Conservation (phyloP, 2,113 vertebrate genomes). For the Clarias macrocephalus region DNA sequence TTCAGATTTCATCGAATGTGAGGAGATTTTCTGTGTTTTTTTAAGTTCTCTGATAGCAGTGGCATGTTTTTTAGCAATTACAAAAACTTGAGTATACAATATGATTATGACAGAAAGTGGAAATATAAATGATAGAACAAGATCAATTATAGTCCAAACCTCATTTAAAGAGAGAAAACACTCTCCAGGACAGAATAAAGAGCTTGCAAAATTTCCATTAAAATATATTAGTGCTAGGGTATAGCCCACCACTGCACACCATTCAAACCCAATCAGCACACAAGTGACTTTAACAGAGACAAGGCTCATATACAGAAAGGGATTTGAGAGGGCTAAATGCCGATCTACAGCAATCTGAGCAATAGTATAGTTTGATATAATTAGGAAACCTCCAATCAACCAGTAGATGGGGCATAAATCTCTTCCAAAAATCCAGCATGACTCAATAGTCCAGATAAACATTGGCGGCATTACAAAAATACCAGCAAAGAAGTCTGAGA, state of each 20-base stretch:
- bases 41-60: too few species aligned
- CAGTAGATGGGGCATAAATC: conserved; percentile 20
- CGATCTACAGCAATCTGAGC: neutral
- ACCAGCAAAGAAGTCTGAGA: too few species aligned
- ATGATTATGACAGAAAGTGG: conserved; percentile 30
- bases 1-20: too few species aligned
- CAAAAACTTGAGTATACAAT: conserved; percentile 1
- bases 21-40: too few species aligned
- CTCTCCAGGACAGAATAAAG: conserved; percentile 2
- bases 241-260: conserved; percentile 26
- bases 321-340: conserved; percentile 44
- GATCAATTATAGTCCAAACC: too few species aligned
- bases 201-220: conserved; percentile 49
- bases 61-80: too few species aligned
- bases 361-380: conserved; percentile 13
- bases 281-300: conserved; percentile 17
- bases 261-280: conserved; percentile 2
- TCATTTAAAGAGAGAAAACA: neutral
- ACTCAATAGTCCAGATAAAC: conserved; percentile 26
- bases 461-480: conserved; percentile 65
- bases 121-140: too few species aligned
- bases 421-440: conserved; percentile 46
- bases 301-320: conserved; percentile 42
- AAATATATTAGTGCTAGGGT: conserved; percentile 21
- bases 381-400: neutral